A percentile compares a stretch with the other conserved stretches of the same genome.
These are phyloP conservation scores for Chanos chanos DNA, from an alignment of 2,797 vertebrate genomes.

Conservation along the genomic window DNA sequence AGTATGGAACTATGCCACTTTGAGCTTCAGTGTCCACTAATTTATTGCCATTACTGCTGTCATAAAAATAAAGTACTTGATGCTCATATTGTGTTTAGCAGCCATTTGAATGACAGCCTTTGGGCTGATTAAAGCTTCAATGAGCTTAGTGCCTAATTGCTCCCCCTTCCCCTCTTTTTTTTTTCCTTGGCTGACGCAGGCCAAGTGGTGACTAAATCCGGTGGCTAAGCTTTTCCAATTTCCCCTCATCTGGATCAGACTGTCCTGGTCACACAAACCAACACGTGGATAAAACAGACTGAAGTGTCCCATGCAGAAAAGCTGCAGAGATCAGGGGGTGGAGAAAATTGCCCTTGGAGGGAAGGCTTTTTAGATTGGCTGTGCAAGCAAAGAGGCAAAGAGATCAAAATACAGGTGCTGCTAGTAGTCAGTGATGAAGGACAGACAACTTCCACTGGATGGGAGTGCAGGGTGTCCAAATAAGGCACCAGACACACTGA, in stretches of 20 bases:
- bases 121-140: conserved; percentile 30
- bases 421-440: neutral
- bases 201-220: conserved; percentile 9
- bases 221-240: conserved; percentile 10
- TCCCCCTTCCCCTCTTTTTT: conserved; percentile 26
- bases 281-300: conserved; percentile 9
- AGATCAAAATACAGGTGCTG: neutral
- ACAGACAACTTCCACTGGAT: neutral
- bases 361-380: neutral
- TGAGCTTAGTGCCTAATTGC: conserved; percentile 26
- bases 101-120: conserved; percentile 16
- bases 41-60: too few species aligned
- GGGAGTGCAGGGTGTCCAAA: neutral
- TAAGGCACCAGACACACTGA: neutral
- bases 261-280: neutral
- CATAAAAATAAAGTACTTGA: too few species aligned
- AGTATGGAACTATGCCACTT: too few species aligned
- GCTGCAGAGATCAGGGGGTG: conserved; percentile 10
- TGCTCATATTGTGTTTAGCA: too few species aligned
- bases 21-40: too few species aligned
- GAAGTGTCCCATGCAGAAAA: conserved; percentile 5
- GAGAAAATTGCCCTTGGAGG: conserved; percentile 7
- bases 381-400: neutral
- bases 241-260: conserved; percentile 12
- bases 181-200: conserved; percentile 23